phyloP scores from a whole-genome alignment of 2,113 vertebrate genomes.

The Galemys pyrenaicus region DNA sequence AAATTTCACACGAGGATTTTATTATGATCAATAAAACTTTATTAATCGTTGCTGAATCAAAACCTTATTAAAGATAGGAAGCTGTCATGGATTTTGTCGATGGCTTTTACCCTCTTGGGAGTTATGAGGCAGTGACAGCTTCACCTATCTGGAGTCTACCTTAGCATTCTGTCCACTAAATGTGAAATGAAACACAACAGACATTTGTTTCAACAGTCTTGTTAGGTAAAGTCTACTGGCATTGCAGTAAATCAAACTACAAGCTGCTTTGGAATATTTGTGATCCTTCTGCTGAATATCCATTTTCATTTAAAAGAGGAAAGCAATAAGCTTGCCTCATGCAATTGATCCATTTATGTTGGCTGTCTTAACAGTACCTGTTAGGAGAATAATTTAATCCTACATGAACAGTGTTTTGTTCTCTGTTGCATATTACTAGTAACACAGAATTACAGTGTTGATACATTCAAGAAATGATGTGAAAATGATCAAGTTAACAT shows the following conservation, averaged over 20 bases:
- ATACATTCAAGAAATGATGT: not conserved
- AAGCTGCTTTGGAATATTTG: constrained; percentile 67
- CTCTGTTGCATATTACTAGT: not conserved
- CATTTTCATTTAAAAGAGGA: constrained; percentile 50
- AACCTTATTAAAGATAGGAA: constrained; percentile 65
- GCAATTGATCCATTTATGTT: constrained; percentile 7
- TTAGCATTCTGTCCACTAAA: not conserved
- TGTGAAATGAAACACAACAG: constrained; percentile 42
- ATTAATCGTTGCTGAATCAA: constrained; percentile 60
- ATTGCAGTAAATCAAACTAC: constrained; percentile 71
- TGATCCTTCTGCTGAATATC: constrained; percentile 29
- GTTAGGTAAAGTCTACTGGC: constrained; percentile 56
- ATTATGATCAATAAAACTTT: constrained; percentile 69
- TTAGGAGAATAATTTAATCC: constrained; percentile 47
- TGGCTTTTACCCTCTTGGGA: constrained; percentile 62
- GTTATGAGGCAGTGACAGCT: constrained; percentile 4
- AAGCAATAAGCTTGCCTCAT: not conserved
- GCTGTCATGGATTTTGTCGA: constrained; percentile 28
- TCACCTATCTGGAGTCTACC: not conserved
- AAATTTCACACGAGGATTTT: constrained; percentile 59
- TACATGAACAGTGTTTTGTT: constrained; percentile 42
- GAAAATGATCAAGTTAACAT: constrained; percentile 16
- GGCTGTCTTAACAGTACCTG: constrained; percentile 26
- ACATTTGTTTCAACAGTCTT: constrained; percentile 45
- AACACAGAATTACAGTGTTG: constrained; percentile 11